Base-by-base conservation (phyloP, 2,797 vertebrate species). In the Todus mexicanus region DNA sequence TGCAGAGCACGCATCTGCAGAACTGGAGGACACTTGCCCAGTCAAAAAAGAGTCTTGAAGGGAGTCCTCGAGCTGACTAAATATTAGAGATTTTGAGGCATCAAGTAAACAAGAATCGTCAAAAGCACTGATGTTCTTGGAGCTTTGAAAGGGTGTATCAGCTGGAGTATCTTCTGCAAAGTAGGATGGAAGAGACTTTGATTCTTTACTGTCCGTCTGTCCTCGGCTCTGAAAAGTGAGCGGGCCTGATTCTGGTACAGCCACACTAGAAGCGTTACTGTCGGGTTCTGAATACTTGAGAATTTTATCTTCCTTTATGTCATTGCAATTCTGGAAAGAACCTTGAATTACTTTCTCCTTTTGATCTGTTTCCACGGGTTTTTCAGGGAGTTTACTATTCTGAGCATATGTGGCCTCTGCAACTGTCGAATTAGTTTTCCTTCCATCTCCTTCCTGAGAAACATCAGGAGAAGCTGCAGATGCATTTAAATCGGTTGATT, bases 91-190 rank as follows among this genome's bases (percentile, higher is more conserved):
- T 70, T 87, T 84, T 35, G 88, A 84, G 27, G 63, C 69, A 45
- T 40, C 63, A 31, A 20, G 53, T 48, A 66, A 94, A 71, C 29
- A 75, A 33, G 73, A 33, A 40, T 23, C 11, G 6, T 84, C 37
- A 64, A 86, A 87, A 87, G 40, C 51, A 53, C 54, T 40, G 25
- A 91, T 29, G 33, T 88, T 90, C 35, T 61, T 89, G 21, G 68
- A 93, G 73, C 89, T 95, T 78, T 95, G 92, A 88, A 95, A 90
- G 6, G 40, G n/a, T 66, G 18, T 60, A 27, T 75, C 64, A 33
- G 13, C 31, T 37, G 78, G 35, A 77, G 42, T 7, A 51, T 61
- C 68, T 85, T 86, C 91, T 42, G 26, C 38, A 77, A 86, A 86
- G 53, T 3, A 69, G 25, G 33, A 63, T 10, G 71, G 45, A 92